phyloP scores from a whole-genome alignment of 1,140 invertebrate genomes.

The Physella acuta region DNA sequence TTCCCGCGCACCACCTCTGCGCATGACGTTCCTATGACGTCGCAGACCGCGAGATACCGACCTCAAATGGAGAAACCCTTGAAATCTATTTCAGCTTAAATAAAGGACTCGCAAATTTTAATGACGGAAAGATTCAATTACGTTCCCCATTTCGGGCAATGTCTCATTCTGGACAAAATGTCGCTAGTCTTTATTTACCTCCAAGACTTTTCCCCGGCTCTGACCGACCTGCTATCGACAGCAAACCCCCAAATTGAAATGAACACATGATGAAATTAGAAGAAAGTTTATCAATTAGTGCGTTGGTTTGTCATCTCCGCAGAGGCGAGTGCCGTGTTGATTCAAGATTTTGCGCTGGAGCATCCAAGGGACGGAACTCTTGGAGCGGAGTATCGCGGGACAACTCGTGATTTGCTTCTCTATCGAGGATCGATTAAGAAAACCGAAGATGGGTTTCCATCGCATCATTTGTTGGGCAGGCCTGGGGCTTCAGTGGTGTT shows the following conservation, averaged over 20 bases:
- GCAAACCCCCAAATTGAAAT: slow-evolving; percentile 12
- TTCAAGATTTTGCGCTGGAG: not conserved
- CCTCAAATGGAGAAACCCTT: too few relatives aligned
- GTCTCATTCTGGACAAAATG: too few relatives aligned
- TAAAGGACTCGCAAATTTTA: too few relatives aligned
- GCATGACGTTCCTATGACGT: too few relatives aligned
- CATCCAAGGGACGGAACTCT: not conserved
- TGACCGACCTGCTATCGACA: too few relatives aligned
- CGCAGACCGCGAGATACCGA: too few relatives aligned
- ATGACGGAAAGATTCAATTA: too few relatives aligned
- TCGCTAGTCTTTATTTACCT: too few relatives aligned
- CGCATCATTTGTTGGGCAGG: slow-evolving; percentile 1
- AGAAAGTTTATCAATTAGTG: slow-evolving; percentile 19
- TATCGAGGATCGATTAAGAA: slow-evolving; percentile 18
- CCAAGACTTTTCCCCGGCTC: too few relatives aligned
- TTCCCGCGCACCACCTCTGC: too few relatives aligned
- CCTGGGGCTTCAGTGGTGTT: not conserved
- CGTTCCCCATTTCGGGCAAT: too few relatives aligned
- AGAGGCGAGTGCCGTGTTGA: not conserved
- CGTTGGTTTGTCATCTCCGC: not conserved
- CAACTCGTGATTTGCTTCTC: slow-evolving; percentile 5
- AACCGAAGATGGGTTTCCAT: slow-evolving; percentile 15
- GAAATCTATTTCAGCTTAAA: too few relatives aligned
- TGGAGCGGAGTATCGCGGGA: not conserved
- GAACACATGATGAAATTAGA: slow-evolving; percentile 16